phyloP scores from a whole-genome alignment of 2,113 vertebrate genomes.

The Platysternon megacephalum region DNA sequence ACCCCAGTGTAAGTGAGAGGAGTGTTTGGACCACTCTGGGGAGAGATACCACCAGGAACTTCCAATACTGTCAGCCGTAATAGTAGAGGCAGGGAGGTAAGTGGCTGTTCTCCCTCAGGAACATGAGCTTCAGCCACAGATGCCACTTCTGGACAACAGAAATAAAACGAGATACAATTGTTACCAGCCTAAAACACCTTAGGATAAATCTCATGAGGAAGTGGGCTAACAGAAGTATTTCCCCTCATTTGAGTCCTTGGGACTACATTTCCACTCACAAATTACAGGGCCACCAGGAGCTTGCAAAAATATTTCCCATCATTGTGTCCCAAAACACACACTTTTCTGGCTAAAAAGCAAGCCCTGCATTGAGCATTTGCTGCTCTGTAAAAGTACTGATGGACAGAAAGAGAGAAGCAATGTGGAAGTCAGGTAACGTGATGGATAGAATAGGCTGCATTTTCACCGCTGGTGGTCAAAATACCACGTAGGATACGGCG shows the following conservation, averaged over 20 bases:
- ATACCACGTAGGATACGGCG: not conserved
- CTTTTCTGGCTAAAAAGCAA: not conserved
- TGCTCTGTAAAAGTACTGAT: not conserved
- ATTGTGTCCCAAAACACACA: slow-evolving; percentile 20
- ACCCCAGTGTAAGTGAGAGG: not conserved
- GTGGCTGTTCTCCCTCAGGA: not conserved
- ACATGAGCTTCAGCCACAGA: not conserved
- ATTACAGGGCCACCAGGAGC: not conserved
- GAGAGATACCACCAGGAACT: not conserved
- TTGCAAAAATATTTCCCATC: slow-evolving; percentile 27
- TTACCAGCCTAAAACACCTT: not conserved
- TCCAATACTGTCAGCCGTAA: not conserved
- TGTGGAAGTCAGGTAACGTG: slow-evolving; percentile 17
- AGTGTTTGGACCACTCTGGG: not conserved
- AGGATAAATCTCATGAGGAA: not conserved
- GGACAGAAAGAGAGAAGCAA: not conserved
- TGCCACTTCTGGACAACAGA: not conserved
- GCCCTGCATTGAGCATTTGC: not conserved
- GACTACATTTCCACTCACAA: not conserved
- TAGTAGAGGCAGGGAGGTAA: not conserved
- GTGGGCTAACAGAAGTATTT: not conserved
- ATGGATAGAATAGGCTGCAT: slow-evolving; percentile 40
- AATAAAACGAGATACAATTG: not conserved
- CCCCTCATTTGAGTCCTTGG: not conserved
- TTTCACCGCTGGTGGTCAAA: slow-evolving; percentile 60